Evolutionary conservation across 37 sponge, comb jelly and placozoan species (phyloP).

Genomic region (Spongia lamella): DNA sequence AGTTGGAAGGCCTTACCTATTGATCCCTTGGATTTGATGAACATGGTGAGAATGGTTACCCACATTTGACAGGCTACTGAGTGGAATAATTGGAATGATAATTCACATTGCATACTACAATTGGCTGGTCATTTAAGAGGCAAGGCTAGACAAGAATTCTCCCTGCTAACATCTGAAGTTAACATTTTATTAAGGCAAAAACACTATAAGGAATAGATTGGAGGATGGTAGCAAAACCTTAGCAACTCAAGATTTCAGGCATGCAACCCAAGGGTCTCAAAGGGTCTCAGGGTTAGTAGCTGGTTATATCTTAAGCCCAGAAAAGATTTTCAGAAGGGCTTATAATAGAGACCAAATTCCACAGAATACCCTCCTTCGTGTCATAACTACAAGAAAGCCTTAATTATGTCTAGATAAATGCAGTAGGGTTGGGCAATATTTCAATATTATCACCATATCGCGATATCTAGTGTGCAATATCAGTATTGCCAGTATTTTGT

Average conservation of each 20-base stretch:
- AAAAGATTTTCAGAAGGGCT: neutral
- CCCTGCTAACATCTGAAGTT: neutral
- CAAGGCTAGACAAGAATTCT: slow-evolving; percentile 14
- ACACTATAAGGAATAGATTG: slow-evolving; percentile 2
- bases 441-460: too few species aligned
- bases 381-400: too few species aligned
- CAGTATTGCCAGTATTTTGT: too few species aligned
- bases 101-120: slow-evolving; percentile 8
- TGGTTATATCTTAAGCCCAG: slow-evolving; percentile 3
- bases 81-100: slow-evolving; percentile 23
- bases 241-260: slow-evolving; percentile 28
- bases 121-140: slow-evolving; percentile 22
- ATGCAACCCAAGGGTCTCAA: neutral
- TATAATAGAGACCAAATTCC: too few species aligned
- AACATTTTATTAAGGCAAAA: neutral
- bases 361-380: too few species aligned
- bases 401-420: too few species aligned
- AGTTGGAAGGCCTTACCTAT: slow-evolving; percentile 2
- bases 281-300: slow-evolving; percentile 13
- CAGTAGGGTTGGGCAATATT: too few species aligned
- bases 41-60: neutral
- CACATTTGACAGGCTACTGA: slow-evolving; percentile 4
- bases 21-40: neutral
- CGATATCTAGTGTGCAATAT: too few species aligned
- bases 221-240: slow-evolving; percentile 9